Base-by-base conservation (phyloP, 2,888 invertebrate genomes). In the Aphrophora alni region DNA sequence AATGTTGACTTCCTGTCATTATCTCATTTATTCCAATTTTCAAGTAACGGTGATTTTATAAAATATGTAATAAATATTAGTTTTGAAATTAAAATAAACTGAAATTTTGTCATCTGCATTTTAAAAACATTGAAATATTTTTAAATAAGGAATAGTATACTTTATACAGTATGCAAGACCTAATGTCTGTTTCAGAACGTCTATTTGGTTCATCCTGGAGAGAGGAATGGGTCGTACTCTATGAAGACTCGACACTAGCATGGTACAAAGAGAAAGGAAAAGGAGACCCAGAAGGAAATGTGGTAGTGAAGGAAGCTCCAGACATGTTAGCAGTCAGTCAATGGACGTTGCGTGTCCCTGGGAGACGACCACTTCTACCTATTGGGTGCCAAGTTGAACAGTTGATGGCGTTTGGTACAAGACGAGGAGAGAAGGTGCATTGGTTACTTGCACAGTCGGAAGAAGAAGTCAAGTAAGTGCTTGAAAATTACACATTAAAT, bases 241-340 rank as follows among this genome's bases (percentile, higher is more conserved):
- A 95, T 88, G 94, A 95, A 85, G 95, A 96, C 88, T 95, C 95
- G 14, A 94, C 94, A n/a, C 91, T 96, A 89, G 93, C 95, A n/a
- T 95, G 95, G 93, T 96, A 93, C 88, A 94, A 95, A 88, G 94
- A 91, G 85, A 90, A 91, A 84, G 90, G 89, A 2, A 89, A 88
- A 85, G 86, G 87, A 82, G 89, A 87, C 85, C 90, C 87, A 84
- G 90, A 88, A 88, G 91, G 87, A 83, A 88, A 88, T 59, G 86
- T 90, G 44, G 90, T 93, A 83, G 93, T 96, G 83, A 94, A 94
- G 87, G 95, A 95, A 86, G 93, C 94, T 27, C 95, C 95, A 0
- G 95, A 95, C 87, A 92, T 95, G 91, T 89, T 95, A 86, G 95
- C 95, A 27, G 94, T 94, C 82, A 93, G 95, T 0, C 93, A 93